These are phyloP conservation scores for Seriola aureovittata DNA, from an alignment of 2,113 vertebrate species.

Conservation along the genomic window DNA sequence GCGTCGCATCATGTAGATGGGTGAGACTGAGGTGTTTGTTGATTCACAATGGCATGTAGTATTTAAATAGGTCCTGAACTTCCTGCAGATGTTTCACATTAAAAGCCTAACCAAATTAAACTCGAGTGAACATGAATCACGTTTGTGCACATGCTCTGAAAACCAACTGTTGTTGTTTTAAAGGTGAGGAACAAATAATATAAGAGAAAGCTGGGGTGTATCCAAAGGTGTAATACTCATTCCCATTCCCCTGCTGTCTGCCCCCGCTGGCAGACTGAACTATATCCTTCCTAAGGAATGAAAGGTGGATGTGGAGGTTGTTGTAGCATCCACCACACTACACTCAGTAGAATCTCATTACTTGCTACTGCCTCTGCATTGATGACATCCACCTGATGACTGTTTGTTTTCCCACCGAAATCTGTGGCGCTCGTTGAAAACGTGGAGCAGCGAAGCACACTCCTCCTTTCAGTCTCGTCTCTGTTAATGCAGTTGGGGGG, in stretches of 20 bases:
- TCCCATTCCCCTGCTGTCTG: not conserved
- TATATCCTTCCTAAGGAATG: not conserved
- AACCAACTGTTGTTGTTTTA: not conserved
- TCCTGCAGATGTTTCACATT: not conserved
- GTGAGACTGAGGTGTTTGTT: not conserved
- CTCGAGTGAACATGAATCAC: constrained; percentile 1
- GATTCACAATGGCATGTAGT: not conserved
- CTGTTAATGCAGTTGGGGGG: not conserved
- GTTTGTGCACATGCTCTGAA: not conserved
- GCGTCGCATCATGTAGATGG: no score
- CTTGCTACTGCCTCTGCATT: not conserved
- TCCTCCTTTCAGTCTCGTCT: not conserved
- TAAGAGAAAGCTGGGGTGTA: not conserved
- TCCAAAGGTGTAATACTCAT: not conserved
- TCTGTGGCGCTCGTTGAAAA: not conserved
- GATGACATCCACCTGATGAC: not conserved
- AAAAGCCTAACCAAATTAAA: not conserved
- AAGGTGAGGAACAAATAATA: constrained; percentile 3
- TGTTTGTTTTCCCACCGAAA: not conserved
- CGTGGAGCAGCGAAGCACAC: not conserved
- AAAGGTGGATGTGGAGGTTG: not conserved
- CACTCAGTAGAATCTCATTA: not conserved
- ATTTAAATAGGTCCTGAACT: not conserved
- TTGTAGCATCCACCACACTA: not conserved
- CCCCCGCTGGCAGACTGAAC: not conserved